Percentiles rank a stretch among this genome's conserved stretches.
phyloP scores from a whole-genome alignment of 2,797 vertebrate genomes.

The Eremophila alpestris region DNA sequence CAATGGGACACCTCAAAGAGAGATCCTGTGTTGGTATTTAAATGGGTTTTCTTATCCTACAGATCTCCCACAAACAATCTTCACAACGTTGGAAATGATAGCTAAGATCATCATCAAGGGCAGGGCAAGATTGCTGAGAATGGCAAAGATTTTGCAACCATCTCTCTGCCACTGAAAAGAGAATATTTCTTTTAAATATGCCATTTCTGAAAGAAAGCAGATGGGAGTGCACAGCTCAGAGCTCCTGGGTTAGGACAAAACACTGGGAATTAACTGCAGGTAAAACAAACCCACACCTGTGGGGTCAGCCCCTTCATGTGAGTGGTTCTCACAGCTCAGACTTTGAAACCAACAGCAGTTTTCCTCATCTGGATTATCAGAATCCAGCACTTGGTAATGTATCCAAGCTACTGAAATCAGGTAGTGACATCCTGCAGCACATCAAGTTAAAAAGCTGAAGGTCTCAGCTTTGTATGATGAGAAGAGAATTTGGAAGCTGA shows the following conservation, averaged over 20 bases:
- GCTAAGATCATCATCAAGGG: too few relatives aligned
- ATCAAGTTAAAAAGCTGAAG: background rate
- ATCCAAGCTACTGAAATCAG: background rate
- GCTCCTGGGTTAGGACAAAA: background rate
- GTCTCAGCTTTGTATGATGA: background rate
- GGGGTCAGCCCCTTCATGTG: background rate
- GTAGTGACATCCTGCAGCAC: background rate
- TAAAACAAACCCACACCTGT: accelerated
- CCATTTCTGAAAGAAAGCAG: background rate
- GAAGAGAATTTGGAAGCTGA: background rate
- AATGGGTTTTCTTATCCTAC: too few relatives aligned
- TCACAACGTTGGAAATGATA: too few relatives aligned
- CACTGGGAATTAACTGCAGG: background rate
- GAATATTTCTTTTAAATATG: background rate
- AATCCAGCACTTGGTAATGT: background rate
- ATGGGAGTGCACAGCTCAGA: background rate
- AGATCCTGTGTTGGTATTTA: too few relatives aligned
- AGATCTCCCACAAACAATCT: too few relatives aligned
- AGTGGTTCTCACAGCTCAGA: background rate
- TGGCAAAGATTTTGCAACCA: too few relatives aligned
- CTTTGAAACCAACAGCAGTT: accelerated
- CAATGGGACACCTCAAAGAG: too few relatives aligned
- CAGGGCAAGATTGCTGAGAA: too few relatives aligned
- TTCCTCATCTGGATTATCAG: background rate
- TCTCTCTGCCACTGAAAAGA: too few relatives aligned